Conservation (phyloP, 2,888 invertebrate genomes). For the Spodoptera picta region DNA sequence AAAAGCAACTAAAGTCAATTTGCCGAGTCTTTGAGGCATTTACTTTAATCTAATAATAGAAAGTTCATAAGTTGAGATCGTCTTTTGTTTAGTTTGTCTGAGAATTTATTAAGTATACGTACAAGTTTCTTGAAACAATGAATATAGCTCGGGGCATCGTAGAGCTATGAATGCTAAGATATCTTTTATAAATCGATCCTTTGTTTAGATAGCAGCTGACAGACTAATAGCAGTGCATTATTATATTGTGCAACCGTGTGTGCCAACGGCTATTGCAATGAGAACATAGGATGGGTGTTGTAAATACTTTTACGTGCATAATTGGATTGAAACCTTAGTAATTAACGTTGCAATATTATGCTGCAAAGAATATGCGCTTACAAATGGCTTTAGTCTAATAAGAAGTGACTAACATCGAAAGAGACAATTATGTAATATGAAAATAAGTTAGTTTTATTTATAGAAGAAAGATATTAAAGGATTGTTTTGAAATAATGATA, state of each 20-base stretch:
- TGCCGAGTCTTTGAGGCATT: not conserved
- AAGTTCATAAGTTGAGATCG: slow-evolving; percentile 34
- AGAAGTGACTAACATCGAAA: slow-evolving; percentile 2
- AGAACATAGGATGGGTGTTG: slow-evolving; percentile 44
- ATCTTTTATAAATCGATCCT: slow-evolving; percentile 48
- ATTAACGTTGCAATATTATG: slow-evolving; percentile 45
- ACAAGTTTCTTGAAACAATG: slow-evolving; percentile 40
- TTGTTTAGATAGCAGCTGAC: slow-evolving; percentile 53
- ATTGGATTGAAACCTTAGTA: slow-evolving; percentile 66
- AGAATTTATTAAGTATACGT: slow-evolving; percentile 28
- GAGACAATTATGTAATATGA: not conserved
- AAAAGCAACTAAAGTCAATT: too few species aligned
- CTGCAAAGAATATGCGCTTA: slow-evolving; percentile 37
- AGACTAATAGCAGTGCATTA: slow-evolving; percentile 58
- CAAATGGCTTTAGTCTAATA: slow-evolving; percentile 9
- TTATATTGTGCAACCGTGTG: slow-evolving; percentile 54
- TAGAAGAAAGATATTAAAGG: too few species aligned
- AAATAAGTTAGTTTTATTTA: too few species aligned
- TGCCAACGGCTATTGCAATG: slow-evolving; percentile 35
- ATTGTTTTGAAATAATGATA: too few species aligned
- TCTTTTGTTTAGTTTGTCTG: slow-evolving; percentile 32
- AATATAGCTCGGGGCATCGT: slow-evolving; percentile 35
- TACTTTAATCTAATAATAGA: slow-evolving; percentile 20
- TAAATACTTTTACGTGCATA: slow-evolving; percentile 58
- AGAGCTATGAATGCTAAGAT: slow-evolving; percentile 33